These are phyloP conservation scores for Ceryle rudis DNA, from an alignment of 2,797 vertebrate species.

Conservation along the genomic window DNA sequence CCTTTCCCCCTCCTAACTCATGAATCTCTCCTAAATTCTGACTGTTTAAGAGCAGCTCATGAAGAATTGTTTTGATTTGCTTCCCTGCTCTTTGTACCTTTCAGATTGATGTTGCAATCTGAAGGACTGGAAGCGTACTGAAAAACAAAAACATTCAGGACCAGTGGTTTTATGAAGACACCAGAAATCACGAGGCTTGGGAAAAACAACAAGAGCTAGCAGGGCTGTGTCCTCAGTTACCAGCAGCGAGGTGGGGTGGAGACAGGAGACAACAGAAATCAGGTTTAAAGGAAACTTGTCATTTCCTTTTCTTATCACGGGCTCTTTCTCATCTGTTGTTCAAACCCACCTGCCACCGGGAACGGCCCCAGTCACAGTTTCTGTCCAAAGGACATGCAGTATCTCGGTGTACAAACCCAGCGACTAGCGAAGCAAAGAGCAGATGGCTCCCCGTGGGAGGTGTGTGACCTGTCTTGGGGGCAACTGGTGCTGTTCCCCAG, in stretches of 20 bases:
- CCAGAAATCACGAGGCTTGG: background rate
- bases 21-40: background rate
- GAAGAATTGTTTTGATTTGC: background rate
- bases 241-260: background rate
- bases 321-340: background rate
- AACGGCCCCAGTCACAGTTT: background rate
- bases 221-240: background rate
- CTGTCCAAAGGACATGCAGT: background rate
- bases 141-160: background rate
- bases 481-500: background rate
- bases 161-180: background rate
- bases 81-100: background rate
- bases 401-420: background rate
- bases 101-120: background rate
- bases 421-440: accelerated
- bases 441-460: accelerated
- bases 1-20: background rate
- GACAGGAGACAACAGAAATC: background rate
- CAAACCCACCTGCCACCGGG: accelerated
- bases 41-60: background rate
- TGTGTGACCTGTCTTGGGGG: background rate
- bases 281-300: background rate
- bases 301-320: background rate
- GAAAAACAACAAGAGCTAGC: background rate
- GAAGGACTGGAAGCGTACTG: background rate